Conservation (phyloP, 2,113 vertebrate species). For the Azemiops feae region DNA sequence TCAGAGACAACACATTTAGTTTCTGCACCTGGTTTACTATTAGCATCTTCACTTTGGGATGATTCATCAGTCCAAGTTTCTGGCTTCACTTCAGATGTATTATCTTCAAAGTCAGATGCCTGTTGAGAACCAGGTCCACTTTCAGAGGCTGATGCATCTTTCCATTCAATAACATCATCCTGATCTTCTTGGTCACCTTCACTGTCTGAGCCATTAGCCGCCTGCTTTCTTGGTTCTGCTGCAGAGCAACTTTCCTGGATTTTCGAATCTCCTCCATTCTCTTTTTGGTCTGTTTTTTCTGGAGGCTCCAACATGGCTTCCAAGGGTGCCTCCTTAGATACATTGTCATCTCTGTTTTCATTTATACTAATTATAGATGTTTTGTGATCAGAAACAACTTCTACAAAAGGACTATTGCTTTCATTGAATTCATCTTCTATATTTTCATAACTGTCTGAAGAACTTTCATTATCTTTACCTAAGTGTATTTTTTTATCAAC, state of each 20-base stretch:
- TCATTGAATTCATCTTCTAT: constrained; percentile 75
- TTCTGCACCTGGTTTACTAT: constrained; percentile 76
- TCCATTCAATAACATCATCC: constrained; percentile 69
- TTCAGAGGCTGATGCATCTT: constrained; percentile 71
- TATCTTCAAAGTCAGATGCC: constrained; percentile 75
- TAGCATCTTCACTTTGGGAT: constrained; percentile 77
- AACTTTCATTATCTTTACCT: constrained; percentile 74
- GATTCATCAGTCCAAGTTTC: constrained; percentile 76
- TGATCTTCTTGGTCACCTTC: constrained; percentile 73
- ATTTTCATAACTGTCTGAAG: constrained; percentile 74
- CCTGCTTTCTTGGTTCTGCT: constrained; percentile 63
- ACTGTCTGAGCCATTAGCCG: constrained; percentile 67
- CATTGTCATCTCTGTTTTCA: constrained; percentile 62
- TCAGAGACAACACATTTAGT: constrained; percentile 65
- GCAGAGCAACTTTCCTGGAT: constrained; percentile 61
- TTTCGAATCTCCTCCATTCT: constrained; percentile 60
- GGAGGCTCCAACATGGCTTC: constrained; percentile 51
- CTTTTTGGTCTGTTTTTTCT: constrained; percentile 71
- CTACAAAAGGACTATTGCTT: constrained; percentile 68
- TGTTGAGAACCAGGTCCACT: constrained; percentile 77
- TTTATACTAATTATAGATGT: constrained; percentile 34
- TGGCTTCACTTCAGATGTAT: constrained; percentile 68
- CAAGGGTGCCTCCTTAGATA: constrained; percentile 61
- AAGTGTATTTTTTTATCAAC: constrained; percentile 75
- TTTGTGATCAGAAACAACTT: constrained; percentile 60